Evolutionary conservation across 2,888 invertebrate species (phyloP).

Genomic region (Cecidostiba fungosa): DNA sequence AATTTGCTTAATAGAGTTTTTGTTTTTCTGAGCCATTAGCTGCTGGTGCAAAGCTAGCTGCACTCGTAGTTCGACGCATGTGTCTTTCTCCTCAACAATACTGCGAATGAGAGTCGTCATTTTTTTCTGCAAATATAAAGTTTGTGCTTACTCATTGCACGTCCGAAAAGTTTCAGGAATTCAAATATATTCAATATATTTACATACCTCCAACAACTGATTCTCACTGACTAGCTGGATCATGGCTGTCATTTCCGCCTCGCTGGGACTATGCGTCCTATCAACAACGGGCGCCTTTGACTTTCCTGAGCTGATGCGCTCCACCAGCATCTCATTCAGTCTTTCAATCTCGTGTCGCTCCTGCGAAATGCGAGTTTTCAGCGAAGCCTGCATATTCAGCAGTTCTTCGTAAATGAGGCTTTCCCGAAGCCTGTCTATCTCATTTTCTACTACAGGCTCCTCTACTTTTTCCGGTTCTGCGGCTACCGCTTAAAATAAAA

Average conservation of each 20-base stretch:
- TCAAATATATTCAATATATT: neutral
- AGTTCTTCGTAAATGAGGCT: conserved; percentile 80
- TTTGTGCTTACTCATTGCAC: neutral
- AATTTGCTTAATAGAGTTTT: conserved; percentile 47
- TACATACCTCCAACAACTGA: conserved; percentile 82
- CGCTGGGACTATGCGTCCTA: conserved; percentile 79
- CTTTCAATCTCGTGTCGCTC: conserved; percentile 88
- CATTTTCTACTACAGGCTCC: conserved; percentile 69
- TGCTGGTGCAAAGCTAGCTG: conserved; percentile 84
- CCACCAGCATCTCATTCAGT: conserved; percentile 78
- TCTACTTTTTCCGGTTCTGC: conserved; percentile 57
- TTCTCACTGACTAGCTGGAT: conserved; percentile 84
- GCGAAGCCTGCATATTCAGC: conserved; percentile 85
- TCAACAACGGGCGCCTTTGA: conserved; percentile 63
- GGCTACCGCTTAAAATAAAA: conserved; percentile 12
- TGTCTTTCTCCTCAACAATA: conserved; percentile 87
- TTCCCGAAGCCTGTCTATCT: conserved; percentile 74
- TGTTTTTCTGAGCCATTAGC: conserved; percentile 53
- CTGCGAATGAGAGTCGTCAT: conserved; percentile 85
- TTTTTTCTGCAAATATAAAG: conserved; percentile 80
- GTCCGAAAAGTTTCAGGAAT: neutral
- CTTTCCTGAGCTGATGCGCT: conserved; percentile 70
- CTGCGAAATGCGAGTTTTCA: conserved; percentile 86
- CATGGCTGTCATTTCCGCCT: conserved; percentile 80
- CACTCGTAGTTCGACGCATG: conserved; percentile 87